phyloP scores from a whole-genome alignment of 2,797 vertebrate species.

The Yasuhikotakia modesta region DNA sequence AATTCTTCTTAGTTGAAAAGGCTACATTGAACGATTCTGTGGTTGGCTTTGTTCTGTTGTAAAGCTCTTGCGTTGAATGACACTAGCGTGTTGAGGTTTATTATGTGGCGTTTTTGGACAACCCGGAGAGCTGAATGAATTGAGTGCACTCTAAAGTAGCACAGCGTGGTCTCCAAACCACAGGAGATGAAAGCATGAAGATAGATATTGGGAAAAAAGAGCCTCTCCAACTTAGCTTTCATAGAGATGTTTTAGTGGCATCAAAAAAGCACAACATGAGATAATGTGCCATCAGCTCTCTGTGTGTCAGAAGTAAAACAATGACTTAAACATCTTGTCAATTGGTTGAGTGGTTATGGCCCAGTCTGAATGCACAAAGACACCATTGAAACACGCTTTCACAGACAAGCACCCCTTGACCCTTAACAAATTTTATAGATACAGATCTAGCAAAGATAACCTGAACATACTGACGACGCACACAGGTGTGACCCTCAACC shows the following conservation, averaged over 20 bases:
- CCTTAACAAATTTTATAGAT: background rate
- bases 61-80: slow-evolving; percentile 20
- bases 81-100: slow-evolving; percentile 42
- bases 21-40: slow-evolving; percentile 38
- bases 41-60: slow-evolving; percentile 38
- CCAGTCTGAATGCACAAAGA: slow-evolving; percentile 22
- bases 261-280: slow-evolving; percentile 26
- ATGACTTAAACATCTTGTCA: slow-evolving; percentile 29
- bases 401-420: background rate
- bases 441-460: background rate
- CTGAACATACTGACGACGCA: too few relatives aligned
- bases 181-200: slow-evolving; percentile 15
- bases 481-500: background rate
- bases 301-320: slow-evolving; percentile 33
- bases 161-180: slow-evolving; percentile 40
- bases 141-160: slow-evolving; percentile 37
- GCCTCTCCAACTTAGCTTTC: slow-evolving; percentile 33
- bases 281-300: slow-evolving; percentile 32
- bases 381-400: background rate
- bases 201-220: slow-evolving; percentile 48
- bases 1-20: slow-evolving; percentile 53
- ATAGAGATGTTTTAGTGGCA: slow-evolving; percentile 31
- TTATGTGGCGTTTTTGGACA: slow-evolving; percentile 43
- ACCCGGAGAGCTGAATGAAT: slow-evolving; percentile 47
- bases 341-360: slow-evolving; percentile 20